Base-by-base conservation (phyloP, 2,797 vertebrate genomes). In the Momotus momota region DNA sequence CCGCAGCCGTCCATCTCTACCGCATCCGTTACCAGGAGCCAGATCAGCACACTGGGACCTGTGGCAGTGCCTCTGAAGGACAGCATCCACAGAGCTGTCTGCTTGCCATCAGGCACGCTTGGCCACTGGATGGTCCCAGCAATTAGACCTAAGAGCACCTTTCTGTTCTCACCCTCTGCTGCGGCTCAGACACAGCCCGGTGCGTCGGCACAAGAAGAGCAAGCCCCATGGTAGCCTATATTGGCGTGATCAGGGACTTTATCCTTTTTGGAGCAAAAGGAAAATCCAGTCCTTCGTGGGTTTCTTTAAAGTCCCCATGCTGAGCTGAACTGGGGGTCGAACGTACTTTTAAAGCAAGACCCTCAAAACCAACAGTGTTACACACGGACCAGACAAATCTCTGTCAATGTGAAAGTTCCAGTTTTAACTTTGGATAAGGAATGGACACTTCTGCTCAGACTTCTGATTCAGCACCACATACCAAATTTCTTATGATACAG, bases 401-500 rank as follows among this genome's bases (percentile, higher is more conserved):
- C 80, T 27, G 26, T 14, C 55, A 81, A n/a, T 0, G 10, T 21
- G 8, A 14, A 90, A 90, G 57, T 26, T 49, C 29, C n/a, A 38
- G 26, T 40, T 92, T 69, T 71, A 87, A 85, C 57, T 89, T 90
- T 67, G 92, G 29, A 40, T 45, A 75, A 92, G 46, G 57, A 90
- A 92, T 2, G 60, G 80, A 78, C 57, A 40, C 52, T 88, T 74
- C 67, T 86, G 60, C 60, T 81, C 57, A 71, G 60, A 71, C 27
- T 89, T 80, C 52, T 74, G 78, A 71, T 92, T 87, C 69, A 46
- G 60, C 22, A 78, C 22, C 77, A 74, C 1, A 0, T 43, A 81
- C 55, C 88, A 89, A 74, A 93, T 82, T 74, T 70, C 25, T 92
- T 72, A 40, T 85, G 79, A 95, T 85, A 92, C 75, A 95, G 95